Conservation (phyloP, 2,113 vertebrate genomes). For the Tachuris rubrigastra region DNA sequence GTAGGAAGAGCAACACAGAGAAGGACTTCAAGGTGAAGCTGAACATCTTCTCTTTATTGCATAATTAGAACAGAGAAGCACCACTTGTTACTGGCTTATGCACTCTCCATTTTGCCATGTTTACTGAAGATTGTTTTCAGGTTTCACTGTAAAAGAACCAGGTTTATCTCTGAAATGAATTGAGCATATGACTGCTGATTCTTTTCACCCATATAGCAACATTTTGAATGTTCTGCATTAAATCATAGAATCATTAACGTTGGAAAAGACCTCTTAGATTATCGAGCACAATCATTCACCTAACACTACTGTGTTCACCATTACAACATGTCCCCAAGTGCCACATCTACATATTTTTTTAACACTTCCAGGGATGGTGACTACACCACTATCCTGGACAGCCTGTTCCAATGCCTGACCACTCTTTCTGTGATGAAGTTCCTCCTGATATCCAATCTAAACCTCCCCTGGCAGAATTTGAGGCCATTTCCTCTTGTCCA, state of each 20-base stretch:
- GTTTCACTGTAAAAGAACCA: conserved; percentile 8
- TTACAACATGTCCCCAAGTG: neutral
- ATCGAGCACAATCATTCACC: neutral
- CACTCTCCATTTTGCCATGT: neutral
- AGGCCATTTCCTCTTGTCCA: neutral
- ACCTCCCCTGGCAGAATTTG: neutral
- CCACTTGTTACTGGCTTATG: conserved; percentile 29
- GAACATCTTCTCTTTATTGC: conserved; percentile 31
- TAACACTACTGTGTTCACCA: neutral
- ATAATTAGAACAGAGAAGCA: conserved; percentile 31
- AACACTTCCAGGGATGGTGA: neutral
- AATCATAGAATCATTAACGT: neutral
- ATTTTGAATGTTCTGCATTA: conserved; percentile 8
- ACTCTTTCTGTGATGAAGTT: neutral
- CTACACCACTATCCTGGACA: neutral
- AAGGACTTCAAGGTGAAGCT: neutral
- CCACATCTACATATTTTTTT: neutral
- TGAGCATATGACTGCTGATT: neutral
- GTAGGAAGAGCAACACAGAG: conserved; percentile 7
- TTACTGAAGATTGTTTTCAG: conserved; percentile 11
- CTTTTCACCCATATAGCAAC: neutral
- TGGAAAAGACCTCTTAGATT: neutral
- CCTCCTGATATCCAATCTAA: neutral
- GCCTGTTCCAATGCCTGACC: neutral
- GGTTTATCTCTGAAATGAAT: conserved; percentile 37